phyloP scores from a whole-genome alignment of 2,888 invertebrate genomes.

The Drosophila subsilvestris region DNA sequence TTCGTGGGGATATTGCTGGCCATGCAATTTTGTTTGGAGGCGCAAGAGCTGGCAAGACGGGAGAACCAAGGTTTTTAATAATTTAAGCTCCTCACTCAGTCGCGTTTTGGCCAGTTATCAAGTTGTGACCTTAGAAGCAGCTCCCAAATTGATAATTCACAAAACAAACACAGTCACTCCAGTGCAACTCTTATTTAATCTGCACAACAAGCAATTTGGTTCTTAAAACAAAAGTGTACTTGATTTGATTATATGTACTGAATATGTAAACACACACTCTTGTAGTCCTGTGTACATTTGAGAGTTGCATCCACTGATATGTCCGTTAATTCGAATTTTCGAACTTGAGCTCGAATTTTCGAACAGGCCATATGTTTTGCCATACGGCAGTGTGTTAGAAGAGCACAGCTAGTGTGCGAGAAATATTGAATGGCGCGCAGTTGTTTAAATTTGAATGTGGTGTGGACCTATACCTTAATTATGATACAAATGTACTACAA shows the following conservation, averaged over 20 bases:
- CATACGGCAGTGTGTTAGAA: not conserved
- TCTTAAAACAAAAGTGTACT: not conserved
- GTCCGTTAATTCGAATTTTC: constrained; percentile 22
- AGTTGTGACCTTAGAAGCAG: not conserved
- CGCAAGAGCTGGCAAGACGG: not conserved
- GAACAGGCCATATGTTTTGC: not conserved
- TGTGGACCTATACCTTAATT: not conserved
- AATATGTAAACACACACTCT: too few relatives aligned
- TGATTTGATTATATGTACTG: too few relatives aligned
- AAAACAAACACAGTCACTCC: not conserved
- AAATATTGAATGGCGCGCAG: not conserved
- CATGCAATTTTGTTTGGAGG: not conserved
- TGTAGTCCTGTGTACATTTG: constrained; percentile 11
- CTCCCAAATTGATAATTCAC: not conserved
- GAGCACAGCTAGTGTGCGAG: constrained; percentile 7
- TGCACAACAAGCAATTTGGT: not conserved
- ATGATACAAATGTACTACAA: too few relatives aligned
- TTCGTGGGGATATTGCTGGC: not conserved
- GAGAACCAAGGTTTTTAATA: not conserved
- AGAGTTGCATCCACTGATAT: not conserved
- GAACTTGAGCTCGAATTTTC: constrained; percentile 20
- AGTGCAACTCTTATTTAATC: not conserved
- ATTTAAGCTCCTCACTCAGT: not conserved
- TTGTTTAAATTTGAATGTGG: not conserved
- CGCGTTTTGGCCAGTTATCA: not conserved